Evolutionary conservation across 2,888 invertebrate species (phyloP), one percentile per base, ranked within the genome.

Genomic region (Agrypnus murinus): DNA sequence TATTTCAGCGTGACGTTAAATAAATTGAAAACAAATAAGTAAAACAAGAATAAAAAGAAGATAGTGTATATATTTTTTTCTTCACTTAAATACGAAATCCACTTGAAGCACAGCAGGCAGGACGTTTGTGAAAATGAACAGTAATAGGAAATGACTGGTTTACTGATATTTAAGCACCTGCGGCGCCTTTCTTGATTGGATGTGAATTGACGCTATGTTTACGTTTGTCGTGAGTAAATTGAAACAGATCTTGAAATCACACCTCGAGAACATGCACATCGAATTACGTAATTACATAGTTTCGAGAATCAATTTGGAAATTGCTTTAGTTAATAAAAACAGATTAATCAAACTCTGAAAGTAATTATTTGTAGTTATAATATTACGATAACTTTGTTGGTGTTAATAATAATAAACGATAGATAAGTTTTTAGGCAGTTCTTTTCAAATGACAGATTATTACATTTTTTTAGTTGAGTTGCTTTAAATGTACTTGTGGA

Each of bases 161-260:
- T 36, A 12, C 55, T 55, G 36, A 55, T 9, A 15, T 36, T 55
- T 36, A 55, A 34, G n/a, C 55, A 55, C 36, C 55, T 53, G 53
- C 32, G 53, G 53, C 32, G 53, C 32, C 53, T 15, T 32, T 36
- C 36, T 55, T 55, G 55, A 36, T 36, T 55, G n/a, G 55, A 17
- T 55, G 55, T 19, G 55, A 36, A 32, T 32, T 50, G 55, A 55
- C 15, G 55, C 4, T 55, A 4, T 15, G 36, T 55, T 55, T 55
- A 19, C 17, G 55, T 36, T 55, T 17, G 17, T 31, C 55, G 14
- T 15, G 36, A 36, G 55, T n/a, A 55, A 34, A 36, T 36, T 19
- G 50, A 36, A 55, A 17, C 36, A 19, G 55, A 32, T 1, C 36
- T 55, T n/a, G 36, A 55, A 55, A 55, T 55, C 34, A 36, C 34